Percentiles rank a stretch among this genome's conserved stretches.
These are phyloP conservation scores for Callosobruchus maculatus DNA, from an alignment of 2,888 invertebrate genomes.

Conservation along the genomic window DNA sequence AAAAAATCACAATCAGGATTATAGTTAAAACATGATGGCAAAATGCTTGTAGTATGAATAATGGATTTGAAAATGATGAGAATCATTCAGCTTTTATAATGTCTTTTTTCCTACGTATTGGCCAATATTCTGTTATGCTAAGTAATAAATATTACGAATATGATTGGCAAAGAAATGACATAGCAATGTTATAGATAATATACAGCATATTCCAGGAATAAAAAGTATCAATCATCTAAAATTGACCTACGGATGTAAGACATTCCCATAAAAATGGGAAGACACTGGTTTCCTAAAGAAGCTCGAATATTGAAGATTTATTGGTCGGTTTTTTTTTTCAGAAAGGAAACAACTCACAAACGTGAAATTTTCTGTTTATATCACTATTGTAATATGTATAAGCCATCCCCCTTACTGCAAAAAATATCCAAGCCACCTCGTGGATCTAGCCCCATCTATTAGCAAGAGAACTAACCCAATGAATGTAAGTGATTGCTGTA, in stretches of 20 bases:
- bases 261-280: background rate
- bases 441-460: too few relatives aligned
- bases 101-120: background rate
- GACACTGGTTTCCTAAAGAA: background rate
- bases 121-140: background rate
- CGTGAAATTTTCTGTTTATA: too few relatives aligned
- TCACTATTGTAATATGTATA: too few relatives aligned
- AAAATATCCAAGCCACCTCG: too few relatives aligned
- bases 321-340: too few relatives aligned
- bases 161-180: background rate
- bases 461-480: too few relatives aligned
- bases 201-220: background rate
- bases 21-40: background rate
- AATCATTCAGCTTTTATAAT: too few relatives aligned
- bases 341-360: too few relatives aligned
- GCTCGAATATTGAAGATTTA: background rate
- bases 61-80: background rate
- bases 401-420: too few relatives aligned
- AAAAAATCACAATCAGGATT: background rate
- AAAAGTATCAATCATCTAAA: background rate
- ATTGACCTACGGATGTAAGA: background rate
- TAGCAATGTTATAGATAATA: background rate
- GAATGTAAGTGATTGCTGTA: too few relatives aligned
- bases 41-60: background rate
- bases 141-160: background rate